A percentile compares a stretch with the other conserved stretches of the same genome.
These are phyloP conservation scores for Oenanthe oenanthe DNA, from an alignment of 2,113 vertebrate genomes.

Conservation along the genomic window DNA sequence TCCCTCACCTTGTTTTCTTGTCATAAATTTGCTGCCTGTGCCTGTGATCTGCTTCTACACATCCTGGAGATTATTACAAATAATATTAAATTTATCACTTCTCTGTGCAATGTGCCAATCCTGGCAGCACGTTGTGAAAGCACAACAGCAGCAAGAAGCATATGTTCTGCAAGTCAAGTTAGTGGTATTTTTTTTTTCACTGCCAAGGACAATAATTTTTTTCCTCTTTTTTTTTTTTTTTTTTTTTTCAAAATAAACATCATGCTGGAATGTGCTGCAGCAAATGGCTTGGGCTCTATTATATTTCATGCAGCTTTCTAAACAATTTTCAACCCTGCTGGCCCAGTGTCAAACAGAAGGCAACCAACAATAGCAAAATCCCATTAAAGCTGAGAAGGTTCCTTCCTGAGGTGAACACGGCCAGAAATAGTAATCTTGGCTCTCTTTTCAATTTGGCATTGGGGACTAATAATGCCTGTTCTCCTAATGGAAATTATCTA, in stretches of 20 bases:
- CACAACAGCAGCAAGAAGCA: conserved; percentile 71
- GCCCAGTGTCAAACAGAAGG: conserved; percentile 94
- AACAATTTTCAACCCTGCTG: conserved; percentile 82
- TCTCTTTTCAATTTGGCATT: conserved; percentile 79
- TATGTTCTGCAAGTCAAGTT: conserved; percentile 72
- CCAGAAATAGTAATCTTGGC: conserved; percentile 98
- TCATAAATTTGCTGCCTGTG: not conserved
- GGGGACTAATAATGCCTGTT: conserved; percentile 90
- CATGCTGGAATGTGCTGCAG: conserved; percentile 79
- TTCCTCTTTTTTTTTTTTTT: conserved; percentile 20
- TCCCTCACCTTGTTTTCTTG: not conserved
- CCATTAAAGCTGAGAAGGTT: conserved; percentile 97
- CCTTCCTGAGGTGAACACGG: conserved; percentile 94
- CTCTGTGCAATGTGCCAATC: conserved; percentile 38
- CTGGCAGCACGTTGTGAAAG: conserved; percentile 70
- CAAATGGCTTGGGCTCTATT: conserved; percentile 80
- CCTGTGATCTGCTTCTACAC: conserved; percentile 20
- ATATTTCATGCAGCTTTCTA: conserved; percentile 87
- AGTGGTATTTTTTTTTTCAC: conserved; percentile 65
- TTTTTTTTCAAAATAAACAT: conserved; percentile 79
- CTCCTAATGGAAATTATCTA: conserved; percentile 94
- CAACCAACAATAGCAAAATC: conserved; percentile 95
- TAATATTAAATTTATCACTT: conserved; percentile 63
- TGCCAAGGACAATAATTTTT: conserved; percentile 85
- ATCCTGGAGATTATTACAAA: conserved; percentile 57